These are phyloP conservation scores for Poecilia gillii DNA, from an alignment of 2,797 vertebrate species.

Conservation along the genomic window DNA sequence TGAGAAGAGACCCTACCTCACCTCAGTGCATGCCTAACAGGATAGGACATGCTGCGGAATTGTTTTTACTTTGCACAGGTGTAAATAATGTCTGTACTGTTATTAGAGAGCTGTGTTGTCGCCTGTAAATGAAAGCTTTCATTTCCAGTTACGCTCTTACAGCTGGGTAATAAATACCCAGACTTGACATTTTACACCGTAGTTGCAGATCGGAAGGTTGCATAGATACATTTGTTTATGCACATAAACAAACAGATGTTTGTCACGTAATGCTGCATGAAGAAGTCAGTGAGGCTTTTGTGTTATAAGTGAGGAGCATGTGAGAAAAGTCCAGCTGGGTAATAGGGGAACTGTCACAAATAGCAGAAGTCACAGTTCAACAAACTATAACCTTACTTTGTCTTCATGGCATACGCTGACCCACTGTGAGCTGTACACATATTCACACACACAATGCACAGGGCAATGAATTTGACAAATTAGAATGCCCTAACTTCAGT, in stretches of 20 bases:
- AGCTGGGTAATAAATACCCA: slow-evolving; percentile 3
- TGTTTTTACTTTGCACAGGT: slow-evolving; percentile 30
- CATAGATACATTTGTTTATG: neutral
- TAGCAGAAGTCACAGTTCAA: slow-evolving; percentile 57
- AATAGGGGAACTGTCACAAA: slow-evolving; percentile 68
- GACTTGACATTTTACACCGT: slow-evolving; percentile 6
- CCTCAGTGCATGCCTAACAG: slow-evolving; percentile 52
- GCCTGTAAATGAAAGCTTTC: slow-evolving; percentile 16
- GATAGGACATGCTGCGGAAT: slow-evolving; percentile 58
- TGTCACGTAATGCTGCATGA: neutral
- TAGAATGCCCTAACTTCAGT: slow-evolving; percentile 22
- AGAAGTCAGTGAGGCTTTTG: slow-evolving; percentile 13
- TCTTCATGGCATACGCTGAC: slow-evolving; percentile 28
- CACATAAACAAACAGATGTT: neutral
- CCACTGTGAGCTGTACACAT: slow-evolving; percentile 16
- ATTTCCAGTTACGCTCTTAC: neutral
- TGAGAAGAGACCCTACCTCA: slow-evolving; percentile 17
- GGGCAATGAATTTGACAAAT: slow-evolving; percentile 40
- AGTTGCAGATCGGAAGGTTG: slow-evolving; percentile 15
- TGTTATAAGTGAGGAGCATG: slow-evolving; percentile 36
- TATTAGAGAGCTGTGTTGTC: slow-evolving; percentile 39
- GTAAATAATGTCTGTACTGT: slow-evolving; percentile 34
- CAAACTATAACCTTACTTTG: slow-evolving; percentile 14
- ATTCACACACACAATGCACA: slow-evolving; percentile 8
- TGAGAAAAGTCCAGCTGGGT: slow-evolving; percentile 58